A percentile compares a stretch with the other conserved stretches of the same genome.
Conservation (phyloP, 2,888 invertebrate species). For the Heliconius aoede region DNA sequence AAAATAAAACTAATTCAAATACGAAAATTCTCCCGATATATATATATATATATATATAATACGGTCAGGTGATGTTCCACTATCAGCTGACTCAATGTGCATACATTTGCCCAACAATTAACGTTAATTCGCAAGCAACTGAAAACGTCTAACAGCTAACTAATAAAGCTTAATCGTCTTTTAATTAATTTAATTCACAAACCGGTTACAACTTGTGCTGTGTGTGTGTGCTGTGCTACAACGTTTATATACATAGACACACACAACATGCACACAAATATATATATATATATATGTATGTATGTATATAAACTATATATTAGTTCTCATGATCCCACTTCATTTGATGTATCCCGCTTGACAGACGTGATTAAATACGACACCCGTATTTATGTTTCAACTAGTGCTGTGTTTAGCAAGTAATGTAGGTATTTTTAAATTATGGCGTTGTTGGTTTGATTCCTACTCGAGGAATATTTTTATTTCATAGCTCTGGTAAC, state of each 20-base stretch:
- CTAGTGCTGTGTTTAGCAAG: neutral
- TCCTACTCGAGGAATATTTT: too few relatives aligned
- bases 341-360: slow-evolving; percentile 25
- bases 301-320: too few relatives aligned
- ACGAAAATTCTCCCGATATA: too few relatives aligned
- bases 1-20: too few relatives aligned
- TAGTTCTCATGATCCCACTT: slow-evolving; percentile 22
- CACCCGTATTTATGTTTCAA: neutral
- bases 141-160: neutral
- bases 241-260: too few relatives aligned
- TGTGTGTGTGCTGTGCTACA: too few relatives aligned
- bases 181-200: slow-evolving; percentile 27
- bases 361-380: slow-evolving; percentile 14
- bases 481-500: neutral
- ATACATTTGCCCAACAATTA: slow-evolving; percentile 26
- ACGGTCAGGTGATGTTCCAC: neutral
- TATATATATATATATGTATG: too few relatives aligned
- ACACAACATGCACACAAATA: too few relatives aligned
- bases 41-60: too few relatives aligned
- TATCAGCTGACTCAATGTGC: neutral
- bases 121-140: slow-evolving; percentile 32
- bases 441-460: neutral
- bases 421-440: neutral
- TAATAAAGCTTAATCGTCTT: slow-evolving; percentile 34
- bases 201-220: slow-evolving; percentile 13